These are phyloP conservation scores for Limnephilus auricula DNA, from an alignment of 2,888 invertebrate species.

Conservation along the genomic window DNA sequence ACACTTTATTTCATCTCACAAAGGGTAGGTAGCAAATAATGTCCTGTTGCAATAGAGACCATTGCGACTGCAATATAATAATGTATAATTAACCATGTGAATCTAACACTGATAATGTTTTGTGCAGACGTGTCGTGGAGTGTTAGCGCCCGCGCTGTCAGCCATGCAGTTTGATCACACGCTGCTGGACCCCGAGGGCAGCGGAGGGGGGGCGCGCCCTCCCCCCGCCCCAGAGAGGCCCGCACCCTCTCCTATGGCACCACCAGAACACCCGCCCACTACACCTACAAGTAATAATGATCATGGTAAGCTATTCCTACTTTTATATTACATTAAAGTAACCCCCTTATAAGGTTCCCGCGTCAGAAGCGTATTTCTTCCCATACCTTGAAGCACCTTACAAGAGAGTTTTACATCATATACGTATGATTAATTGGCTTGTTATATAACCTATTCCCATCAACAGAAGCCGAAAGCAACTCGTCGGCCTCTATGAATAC, in stretches of 20 bases:
- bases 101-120: background rate
- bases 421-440: background rate
- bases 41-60: background rate
- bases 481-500: constrained; percentile 20
- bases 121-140: constrained; percentile 69
- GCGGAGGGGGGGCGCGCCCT: constrained; percentile 10
- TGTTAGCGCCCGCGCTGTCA: constrained; percentile 72
- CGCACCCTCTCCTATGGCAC: constrained; percentile 69
- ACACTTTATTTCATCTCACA: background rate
- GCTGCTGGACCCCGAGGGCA: constrained; percentile 69
- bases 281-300: constrained; percentile 67
- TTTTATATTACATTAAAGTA: background rate
- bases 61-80: background rate
- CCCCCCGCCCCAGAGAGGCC: constrained; percentile 67
- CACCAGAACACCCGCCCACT: constrained; percentile 70
- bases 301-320: constrained; percentile 66
- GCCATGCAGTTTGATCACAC: constrained; percentile 72
- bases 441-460: constrained; percentile 13
- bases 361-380: background rate
- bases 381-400: too few relatives aligned
- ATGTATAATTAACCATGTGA: background rate
- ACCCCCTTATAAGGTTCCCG: background rate
- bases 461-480: constrained; percentile 32
- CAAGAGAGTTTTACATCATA: too few relatives aligned
- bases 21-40: too few relatives aligned